Percentiles rank a stretch among this genome's conserved stretches.
Evolutionary conservation across 1,140 invertebrate species (phyloP).

Genomic region (Saxidomus purpurata): DNA sequence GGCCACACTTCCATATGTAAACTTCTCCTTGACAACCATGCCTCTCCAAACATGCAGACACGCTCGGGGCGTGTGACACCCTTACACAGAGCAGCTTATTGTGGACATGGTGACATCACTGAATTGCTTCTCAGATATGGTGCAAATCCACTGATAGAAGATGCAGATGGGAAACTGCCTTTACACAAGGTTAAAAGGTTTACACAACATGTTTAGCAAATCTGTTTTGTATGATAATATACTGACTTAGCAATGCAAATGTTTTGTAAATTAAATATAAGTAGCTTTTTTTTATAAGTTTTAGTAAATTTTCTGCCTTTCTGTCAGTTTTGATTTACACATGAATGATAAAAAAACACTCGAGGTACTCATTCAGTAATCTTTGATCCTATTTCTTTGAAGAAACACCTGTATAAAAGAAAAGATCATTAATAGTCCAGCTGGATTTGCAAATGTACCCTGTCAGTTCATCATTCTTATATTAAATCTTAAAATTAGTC

Average conservation of each 20-base stretch:
- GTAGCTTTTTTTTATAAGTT: background rate
- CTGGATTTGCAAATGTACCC: too few species aligned
- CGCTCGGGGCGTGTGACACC: constrained; percentile 91
- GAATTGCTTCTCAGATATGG: constrained; percentile 89
- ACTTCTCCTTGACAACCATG: constrained; percentile 90
- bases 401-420: too few species aligned
- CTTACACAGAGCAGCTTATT: constrained; percentile 92
- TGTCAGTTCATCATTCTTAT: too few species aligned
- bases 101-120: constrained; percentile 80
- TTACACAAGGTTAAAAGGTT: constrained; percentile 87
- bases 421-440: too few species aligned
- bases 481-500: too few species aligned
- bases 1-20: constrained; percentile 91
- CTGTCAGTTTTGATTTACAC: too few species aligned
- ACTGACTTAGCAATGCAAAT: too few species aligned
- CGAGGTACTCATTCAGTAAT: too few species aligned
- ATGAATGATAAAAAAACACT: too few species aligned
- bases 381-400: too few species aligned
- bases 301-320: background rate
- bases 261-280: background rate
- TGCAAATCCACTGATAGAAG: constrained; percentile 89
- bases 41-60: constrained; percentile 91
- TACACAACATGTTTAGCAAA: background rate
- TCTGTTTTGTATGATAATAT: background rate
- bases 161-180: constrained; percentile 93